A percentile compares a stretch with the other conserved stretches of the same genome.
These are phyloP conservation scores for Clarias fuscus DNA, from an alignment of 2,797 vertebrate species.

Conservation along the genomic window DNA sequence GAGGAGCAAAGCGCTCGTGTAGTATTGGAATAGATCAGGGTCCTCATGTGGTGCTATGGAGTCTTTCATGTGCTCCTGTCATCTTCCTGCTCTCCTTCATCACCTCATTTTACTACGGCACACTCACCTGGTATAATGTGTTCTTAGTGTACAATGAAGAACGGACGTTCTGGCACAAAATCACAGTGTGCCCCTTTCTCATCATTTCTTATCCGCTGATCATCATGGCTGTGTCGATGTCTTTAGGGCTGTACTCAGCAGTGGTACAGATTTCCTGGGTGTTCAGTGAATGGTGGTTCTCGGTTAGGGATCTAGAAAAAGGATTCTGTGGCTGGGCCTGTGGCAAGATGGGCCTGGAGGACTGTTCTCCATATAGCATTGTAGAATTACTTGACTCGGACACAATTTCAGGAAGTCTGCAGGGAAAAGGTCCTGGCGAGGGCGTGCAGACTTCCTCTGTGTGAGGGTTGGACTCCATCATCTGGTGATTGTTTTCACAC, in stretches of 20 bases:
- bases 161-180: conserved; percentile 99
- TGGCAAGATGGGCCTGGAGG: conserved; percentile 92
- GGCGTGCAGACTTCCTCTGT: conserved; percentile 88
- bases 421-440: conserved; percentile 81
- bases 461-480: conserved; percentile 63
- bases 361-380: conserved; percentile 95
- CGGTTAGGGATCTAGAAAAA: conserved; percentile 93
- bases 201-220: conserved; percentile 96
- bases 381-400: conserved; percentile 96
- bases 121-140: conserved; percentile 98
- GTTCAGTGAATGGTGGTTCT: conserved; percentile 91
- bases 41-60: conserved; percentile 93
- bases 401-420: conserved; percentile 87
- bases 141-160: conserved; percentile 99
- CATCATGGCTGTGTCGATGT: conserved; percentile 89
- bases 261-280: conserved; percentile 95
- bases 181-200: conserved; percentile 93
- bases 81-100: conserved; percentile 93
- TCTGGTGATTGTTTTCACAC: no score
- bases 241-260: conserved; percentile 87
- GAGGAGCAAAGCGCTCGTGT: conserved; percentile 76
- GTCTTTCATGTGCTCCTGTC: conserved; percentile 86
- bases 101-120: conserved; percentile 97
- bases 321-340: conserved; percentile 98
- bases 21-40: conserved; percentile 82